Evolutionary conservation across 2,888 invertebrate genomes (phyloP).

Genomic region (Escarpia spicata): DNA sequence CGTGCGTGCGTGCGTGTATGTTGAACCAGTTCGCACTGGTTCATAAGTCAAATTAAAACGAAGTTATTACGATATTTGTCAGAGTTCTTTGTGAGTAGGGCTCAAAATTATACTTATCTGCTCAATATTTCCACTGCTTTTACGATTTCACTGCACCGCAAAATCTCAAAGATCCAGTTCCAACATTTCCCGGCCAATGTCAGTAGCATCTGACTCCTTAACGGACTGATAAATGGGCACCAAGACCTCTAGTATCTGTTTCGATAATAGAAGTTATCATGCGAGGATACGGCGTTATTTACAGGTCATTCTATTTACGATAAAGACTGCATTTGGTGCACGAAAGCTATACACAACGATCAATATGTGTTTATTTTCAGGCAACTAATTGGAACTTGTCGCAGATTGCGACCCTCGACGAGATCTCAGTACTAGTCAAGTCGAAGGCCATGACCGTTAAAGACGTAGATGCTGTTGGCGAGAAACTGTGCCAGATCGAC

Average conservation of each 20-base stretch:
- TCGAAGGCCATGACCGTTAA: not conserved
- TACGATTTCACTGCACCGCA: too few species aligned
- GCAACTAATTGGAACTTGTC: not conserved
- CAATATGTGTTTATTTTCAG: not conserved
- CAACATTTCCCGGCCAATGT: too few species aligned
- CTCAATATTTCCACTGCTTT: too few species aligned
- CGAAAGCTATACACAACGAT: not conserved
- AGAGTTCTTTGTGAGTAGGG: not conserved
- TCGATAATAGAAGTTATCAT: not conserved
- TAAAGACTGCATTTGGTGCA: not conserved
- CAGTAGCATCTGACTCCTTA: too few species aligned
- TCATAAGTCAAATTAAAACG: not conserved
- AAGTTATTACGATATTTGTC: not conserved
- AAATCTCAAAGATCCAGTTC: too few species aligned
- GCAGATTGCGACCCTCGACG: not conserved
- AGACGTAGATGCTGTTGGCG: not conserved
- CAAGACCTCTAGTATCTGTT: too few species aligned
- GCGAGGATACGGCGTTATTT: not conserved
- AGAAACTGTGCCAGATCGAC: not conserved
- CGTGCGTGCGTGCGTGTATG: not conserved
- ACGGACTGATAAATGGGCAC: too few species aligned
- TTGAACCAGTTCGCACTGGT: not conserved
- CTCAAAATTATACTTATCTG: too few species aligned
- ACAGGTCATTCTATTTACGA: too few species aligned
- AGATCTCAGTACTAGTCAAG: not conserved